Percentiles rank a stretch among this genome's conserved stretches.
These are phyloP conservation scores for Masnerella sp. DNA, from an alignment of 2,888 invertebrate species.

Conservation along the genomic window DNA sequence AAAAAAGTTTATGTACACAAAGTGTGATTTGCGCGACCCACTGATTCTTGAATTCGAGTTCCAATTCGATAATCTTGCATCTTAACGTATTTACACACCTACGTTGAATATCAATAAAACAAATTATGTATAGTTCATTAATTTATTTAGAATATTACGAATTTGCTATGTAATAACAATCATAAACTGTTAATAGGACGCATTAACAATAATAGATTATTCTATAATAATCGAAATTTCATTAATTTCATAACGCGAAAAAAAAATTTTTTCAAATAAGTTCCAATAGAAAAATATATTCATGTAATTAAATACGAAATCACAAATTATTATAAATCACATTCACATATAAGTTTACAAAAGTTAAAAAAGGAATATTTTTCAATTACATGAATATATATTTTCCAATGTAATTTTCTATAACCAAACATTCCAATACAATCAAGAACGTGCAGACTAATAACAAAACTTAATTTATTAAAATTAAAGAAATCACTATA, in stretches of 20 bases:
- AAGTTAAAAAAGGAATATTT: too few relatives aligned
- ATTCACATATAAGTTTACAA: too few relatives aligned
- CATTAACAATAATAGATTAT: constrained; percentile 8
- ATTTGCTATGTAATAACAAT: background rate
- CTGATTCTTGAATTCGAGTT: too few relatives aligned
- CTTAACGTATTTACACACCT: background rate
- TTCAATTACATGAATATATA: too few relatives aligned
- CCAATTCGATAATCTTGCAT: too few relatives aligned
- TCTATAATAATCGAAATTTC: background rate
- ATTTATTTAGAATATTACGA: constrained; percentile 3
- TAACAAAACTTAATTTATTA: background rate
- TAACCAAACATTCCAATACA: background rate
- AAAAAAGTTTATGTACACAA: too few relatives aligned
- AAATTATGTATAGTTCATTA: background rate
- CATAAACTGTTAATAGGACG: constrained; percentile 2
- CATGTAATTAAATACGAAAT: background rate
- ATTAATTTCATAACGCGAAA: background rate
- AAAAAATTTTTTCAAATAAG: background rate
- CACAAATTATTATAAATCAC: too few relatives aligned
- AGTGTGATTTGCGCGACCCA: too few relatives aligned
- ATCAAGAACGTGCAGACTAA: background rate
- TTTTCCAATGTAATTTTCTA: too few relatives aligned
- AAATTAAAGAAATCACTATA: background rate
- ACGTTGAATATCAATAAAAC: background rate
- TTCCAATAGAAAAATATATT: background rate